Conservation (phyloP, 2,888 invertebrate genomes). For the Camptogramma bilineatum region DNA sequence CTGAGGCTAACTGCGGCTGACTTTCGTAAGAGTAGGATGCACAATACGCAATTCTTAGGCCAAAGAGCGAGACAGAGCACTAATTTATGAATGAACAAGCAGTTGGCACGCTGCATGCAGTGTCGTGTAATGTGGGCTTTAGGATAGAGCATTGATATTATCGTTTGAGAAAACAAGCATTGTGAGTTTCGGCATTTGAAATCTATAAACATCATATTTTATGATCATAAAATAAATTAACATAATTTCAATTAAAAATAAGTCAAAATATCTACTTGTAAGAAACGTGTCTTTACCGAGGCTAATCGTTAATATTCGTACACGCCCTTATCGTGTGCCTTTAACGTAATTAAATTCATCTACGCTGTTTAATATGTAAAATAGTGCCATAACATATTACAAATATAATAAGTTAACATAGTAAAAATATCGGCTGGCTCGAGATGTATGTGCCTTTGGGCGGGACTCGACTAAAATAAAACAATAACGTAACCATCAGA, state of each 20-base stretch:
- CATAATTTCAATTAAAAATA: neutral
- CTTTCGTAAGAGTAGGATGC: too few species aligned
- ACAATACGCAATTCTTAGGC: too few species aligned
- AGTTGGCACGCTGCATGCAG: too few species aligned
- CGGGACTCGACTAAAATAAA: constrained; percentile 1
- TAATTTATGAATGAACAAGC: too few species aligned
- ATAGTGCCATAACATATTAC: constrained; percentile 25
- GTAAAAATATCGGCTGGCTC: constrained; percentile 21
- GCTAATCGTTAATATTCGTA: constrained; percentile 1
- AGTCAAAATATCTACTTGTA: neutral
- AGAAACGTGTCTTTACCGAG: constrained; percentile 4
- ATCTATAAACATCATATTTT: too few species aligned
- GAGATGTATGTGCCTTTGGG: constrained; percentile 13
- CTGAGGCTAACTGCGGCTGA: too few species aligned
- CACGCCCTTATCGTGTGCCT: constrained; percentile 23
- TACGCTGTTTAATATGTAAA: neutral
- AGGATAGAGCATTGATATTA: too few species aligned
- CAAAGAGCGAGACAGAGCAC: too few species aligned
- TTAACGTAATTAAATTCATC: constrained; percentile 2
- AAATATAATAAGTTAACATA: neutral
- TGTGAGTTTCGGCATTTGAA: too few species aligned
- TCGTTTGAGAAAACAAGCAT: neutral
- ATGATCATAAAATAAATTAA: neutral
- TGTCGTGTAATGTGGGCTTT: too few species aligned
- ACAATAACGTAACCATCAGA: neutral